Evolutionary conservation across 2,888 invertebrate genomes (phyloP).

Genomic region (Tridacna gigas): DNA sequence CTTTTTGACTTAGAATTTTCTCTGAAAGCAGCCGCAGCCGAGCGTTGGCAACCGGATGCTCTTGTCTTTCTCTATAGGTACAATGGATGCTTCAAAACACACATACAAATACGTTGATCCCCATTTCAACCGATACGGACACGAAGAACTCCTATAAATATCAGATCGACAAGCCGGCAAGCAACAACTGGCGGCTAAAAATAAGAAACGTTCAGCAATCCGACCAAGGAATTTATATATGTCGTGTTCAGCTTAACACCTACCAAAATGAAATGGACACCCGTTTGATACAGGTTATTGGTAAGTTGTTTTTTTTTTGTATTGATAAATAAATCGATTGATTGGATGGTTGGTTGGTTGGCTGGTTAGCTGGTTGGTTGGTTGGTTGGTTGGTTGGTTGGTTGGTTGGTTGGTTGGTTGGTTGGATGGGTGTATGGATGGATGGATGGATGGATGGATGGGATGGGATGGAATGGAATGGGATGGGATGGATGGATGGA

Average conservation of each 20-base stretch:
- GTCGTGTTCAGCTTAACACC: conserved; percentile 72
- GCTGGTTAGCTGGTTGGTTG: background rate
- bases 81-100: conserved; percentile 59
- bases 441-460: background rate
- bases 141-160: conserved; percentile 76
- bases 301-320: conserved; percentile 47
- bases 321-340: background rate
- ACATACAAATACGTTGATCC: conserved; percentile 42
- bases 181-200: conserved; percentile 75
- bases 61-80: conserved; percentile 35
- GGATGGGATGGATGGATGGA: background rate
- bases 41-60: background rate
- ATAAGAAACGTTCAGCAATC: conserved; percentile 74
- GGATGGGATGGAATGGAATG: background rate
- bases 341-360: background rate
- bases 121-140: conserved; percentile 71
- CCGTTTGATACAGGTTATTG: conserved; percentile 59
- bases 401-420: background rate
- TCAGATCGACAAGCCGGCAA: conserved; percentile 74
- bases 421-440: background rate
- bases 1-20: no score
- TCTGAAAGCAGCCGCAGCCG: background rate
- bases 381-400: background rate
- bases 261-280: conserved; percentile 68
- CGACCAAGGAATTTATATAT: conserved; percentile 74